These are phyloP conservation scores for Aphyosemion australe DNA, from an alignment of 2,113 vertebrate species.

Conservation along the genomic window DNA sequence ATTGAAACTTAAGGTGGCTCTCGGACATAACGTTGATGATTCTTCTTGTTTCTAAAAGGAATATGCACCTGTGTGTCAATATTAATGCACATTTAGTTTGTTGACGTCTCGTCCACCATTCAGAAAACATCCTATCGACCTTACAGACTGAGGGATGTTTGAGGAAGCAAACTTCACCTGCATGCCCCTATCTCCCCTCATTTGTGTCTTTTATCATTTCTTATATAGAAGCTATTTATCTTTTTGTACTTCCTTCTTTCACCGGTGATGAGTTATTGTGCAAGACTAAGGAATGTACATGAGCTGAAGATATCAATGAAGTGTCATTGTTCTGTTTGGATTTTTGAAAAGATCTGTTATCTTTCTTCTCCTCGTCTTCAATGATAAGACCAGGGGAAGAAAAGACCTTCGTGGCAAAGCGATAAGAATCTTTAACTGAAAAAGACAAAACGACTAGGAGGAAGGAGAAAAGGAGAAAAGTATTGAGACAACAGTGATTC, in stretches of 20 bases:
- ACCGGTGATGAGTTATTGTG: slow-evolving; percentile 72
- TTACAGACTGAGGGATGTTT: slow-evolving; percentile 19
- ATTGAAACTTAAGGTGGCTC: slow-evolving; percentile 17
- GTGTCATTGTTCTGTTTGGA: slow-evolving; percentile 62
- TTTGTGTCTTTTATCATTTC: slow-evolving; percentile 66
- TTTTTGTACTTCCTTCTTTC: slow-evolving; percentile 65
- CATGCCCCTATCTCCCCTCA: slow-evolving; percentile 57
- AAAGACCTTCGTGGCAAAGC: slow-evolving; percentile 57
- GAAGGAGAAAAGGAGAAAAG: slow-evolving; percentile 59
- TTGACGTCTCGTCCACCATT: slow-evolving; percentile 38
- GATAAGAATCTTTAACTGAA: slow-evolving; percentile 63
- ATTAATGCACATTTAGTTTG: slow-evolving; percentile 12
- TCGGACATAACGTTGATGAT: not conserved
- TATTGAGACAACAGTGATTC: slow-evolving; percentile 75
- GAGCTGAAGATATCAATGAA: slow-evolving; percentile 57
- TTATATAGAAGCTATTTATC: slow-evolving; percentile 60
- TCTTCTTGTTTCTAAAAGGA: slow-evolving; percentile 1
- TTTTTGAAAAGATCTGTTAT: slow-evolving; percentile 53
- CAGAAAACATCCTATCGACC: slow-evolving; percentile 53
- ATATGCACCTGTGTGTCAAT: slow-evolving; percentile 10
- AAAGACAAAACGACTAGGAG: slow-evolving; percentile 42
- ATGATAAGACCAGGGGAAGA: slow-evolving; percentile 54
- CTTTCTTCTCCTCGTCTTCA: slow-evolving; percentile 51
- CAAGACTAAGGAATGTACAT: slow-evolving; percentile 73
- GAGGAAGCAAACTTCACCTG: slow-evolving; percentile 58